A percentile compares a stretch with the other conserved stretches of the same genome.
Conservation (phyloP, 2,113 vertebrate genomes). For the Hystrix cristata region DNA sequence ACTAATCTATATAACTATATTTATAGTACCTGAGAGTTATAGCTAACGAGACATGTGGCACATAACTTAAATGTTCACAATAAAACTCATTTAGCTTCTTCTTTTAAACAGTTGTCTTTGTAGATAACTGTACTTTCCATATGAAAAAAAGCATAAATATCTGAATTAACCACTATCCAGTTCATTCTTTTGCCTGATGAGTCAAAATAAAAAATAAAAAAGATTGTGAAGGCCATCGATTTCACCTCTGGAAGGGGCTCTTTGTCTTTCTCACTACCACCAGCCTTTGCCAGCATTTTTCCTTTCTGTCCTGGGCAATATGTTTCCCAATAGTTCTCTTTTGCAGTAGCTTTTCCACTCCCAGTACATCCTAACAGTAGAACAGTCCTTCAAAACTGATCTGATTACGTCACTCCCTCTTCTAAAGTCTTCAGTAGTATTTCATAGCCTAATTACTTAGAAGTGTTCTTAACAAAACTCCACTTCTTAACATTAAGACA, state of each 20-base stretch:
- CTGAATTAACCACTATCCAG: neutral
- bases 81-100: neutral
- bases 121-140: neutral
- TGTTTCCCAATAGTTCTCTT: neutral
- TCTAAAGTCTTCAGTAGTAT: neutral
- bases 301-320: neutral
- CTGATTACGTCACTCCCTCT: neutral
- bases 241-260: neutral
- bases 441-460: neutral
- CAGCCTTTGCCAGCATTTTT: neutral
- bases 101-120: neutral
- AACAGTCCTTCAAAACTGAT: neutral
- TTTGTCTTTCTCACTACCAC: neutral
- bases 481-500: neutral
- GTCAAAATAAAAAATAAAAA: neutral
- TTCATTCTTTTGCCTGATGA: neutral
- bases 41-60: neutral
- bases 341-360: neutral
- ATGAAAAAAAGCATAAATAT: neutral
- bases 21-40: neutral
- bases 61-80: neutral
- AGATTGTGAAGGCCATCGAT: neutral
- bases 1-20: neutral
- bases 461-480: neutral
- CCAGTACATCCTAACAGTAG: neutral